Evolutionary conservation across 2,888 invertebrate genomes (phyloP).

Genomic region (Phengaris arion): DNA sequence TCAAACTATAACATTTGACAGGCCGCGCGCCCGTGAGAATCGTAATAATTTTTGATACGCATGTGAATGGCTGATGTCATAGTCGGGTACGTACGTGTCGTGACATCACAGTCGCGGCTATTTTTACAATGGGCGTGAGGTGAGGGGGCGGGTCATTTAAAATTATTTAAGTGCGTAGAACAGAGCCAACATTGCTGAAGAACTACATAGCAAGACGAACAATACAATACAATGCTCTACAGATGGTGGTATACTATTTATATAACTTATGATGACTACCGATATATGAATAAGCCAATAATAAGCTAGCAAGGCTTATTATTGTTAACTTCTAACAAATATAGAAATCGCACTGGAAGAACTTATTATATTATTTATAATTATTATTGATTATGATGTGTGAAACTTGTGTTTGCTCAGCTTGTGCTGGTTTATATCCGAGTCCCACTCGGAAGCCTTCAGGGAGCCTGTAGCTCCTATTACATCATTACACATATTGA

Average conservation of each 20-base stretch:
- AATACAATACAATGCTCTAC: neutral
- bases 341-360: too few relatives aligned
- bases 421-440: too few relatives aligned
- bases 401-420: too few relatives aligned
- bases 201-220: neutral
- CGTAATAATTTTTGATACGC: slow-evolving; percentile 60
- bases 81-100: slow-evolving; percentile 63
- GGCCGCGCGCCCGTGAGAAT: slow-evolving; percentile 46
- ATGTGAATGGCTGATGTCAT: slow-evolving; percentile 72
- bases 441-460: too few relatives aligned
- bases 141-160: neutral
- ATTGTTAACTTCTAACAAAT: too few relatives aligned
- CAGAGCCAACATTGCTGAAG: neutral
- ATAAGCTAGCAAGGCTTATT: too few relatives aligned
- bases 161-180: neutral
- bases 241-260: neutral
- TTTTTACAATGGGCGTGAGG: slow-evolving; percentile 63
- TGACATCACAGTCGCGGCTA: slow-evolving; percentile 74
- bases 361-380: too few relatives aligned
- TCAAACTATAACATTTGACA: neutral
- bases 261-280: too few relatives aligned
- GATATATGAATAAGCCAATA: too few relatives aligned
- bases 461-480: too few relatives aligned
- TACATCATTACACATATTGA: too few relatives aligned
- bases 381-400: too few relatives aligned